phyloP scores from a whole-genome alignment of 2,888 invertebrate genomes.

The Slavum lentiscoides region DNA sequence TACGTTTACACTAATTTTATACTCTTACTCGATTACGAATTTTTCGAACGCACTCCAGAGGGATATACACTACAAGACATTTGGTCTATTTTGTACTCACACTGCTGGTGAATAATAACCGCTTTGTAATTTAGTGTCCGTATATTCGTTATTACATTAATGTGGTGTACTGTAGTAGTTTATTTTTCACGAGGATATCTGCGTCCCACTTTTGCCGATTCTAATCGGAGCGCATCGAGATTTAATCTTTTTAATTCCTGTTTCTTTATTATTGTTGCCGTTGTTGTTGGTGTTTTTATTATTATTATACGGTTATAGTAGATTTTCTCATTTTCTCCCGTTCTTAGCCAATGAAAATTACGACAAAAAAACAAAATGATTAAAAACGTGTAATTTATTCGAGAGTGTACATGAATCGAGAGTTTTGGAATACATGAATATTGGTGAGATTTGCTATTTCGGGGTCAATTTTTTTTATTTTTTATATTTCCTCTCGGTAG shows the following conservation, averaged over 20 bases:
- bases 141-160: slow-evolving; percentile 8
- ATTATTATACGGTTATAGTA: neutral
- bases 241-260: slow-evolving; percentile 24
- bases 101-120: neutral
- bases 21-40: no score
- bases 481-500: no score
- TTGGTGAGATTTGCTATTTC: no score
- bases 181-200: neutral
- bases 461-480: no score
- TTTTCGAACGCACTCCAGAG: no score
- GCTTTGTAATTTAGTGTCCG: neutral
- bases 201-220: slow-evolving; percentile 22
- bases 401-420: no score
- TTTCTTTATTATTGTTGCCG: neutral
- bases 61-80: no score
- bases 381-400: no score
- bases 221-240: slow-evolving; percentile 45
- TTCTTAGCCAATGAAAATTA: slow-evolving; percentile 17
- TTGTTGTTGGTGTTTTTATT: no score
- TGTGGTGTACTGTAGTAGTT: neutral
- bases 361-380: neutral
- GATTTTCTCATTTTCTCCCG: slow-evolving; percentile 31
- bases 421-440: no score
- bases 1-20: no score
- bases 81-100: neutral